Conservation (phyloP, 2,888 invertebrate genomes). For the Archips xylosteana region DNA sequence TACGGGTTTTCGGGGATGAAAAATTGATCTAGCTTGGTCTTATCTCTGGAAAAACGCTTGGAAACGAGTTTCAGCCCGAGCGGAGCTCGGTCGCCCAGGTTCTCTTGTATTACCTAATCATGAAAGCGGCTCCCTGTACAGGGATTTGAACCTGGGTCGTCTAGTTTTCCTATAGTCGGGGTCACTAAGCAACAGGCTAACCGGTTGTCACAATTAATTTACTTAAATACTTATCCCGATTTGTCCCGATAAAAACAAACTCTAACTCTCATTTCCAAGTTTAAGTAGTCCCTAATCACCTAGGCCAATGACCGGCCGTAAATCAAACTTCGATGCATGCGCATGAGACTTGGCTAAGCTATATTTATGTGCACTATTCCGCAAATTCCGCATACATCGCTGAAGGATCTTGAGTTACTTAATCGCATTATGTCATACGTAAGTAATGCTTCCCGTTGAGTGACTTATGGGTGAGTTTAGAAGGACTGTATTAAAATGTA, state of each 20-base stretch:
- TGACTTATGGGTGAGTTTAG: not conserved
- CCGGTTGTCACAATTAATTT: no score
- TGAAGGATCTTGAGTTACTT: slow-evolving; percentile 26
- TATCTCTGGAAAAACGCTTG: no score
- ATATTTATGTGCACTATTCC: slow-evolving; percentile 37
- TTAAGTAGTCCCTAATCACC: slow-evolving; percentile 44
- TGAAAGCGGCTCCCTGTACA: no score
- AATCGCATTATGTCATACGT: slow-evolving; percentile 33
- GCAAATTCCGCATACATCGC: slow-evolving; percentile 24
- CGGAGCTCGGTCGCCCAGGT: no score
- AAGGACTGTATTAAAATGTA: not conserved
- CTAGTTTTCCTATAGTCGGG: no score
- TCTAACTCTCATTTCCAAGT: slow-evolving; percentile 36
- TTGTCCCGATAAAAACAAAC: slow-evolving; percentile 20
- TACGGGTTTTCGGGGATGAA: no score
- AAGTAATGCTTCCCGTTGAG: slow-evolving; percentile 17
- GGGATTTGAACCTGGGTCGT: no score
- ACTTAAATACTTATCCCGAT: no score
- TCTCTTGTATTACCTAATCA: no score
- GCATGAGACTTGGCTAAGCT: slow-evolving; percentile 46
- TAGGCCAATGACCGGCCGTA: slow-evolving; percentile 47
- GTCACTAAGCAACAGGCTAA: no score
- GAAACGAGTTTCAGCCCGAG: no score
- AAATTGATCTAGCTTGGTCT: no score
- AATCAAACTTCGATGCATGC: slow-evolving; percentile 54